A percentile compares a stretch with the other conserved stretches of the same genome.
Evolutionary conservation across 2,113 vertebrate species (phyloP).

Genomic region (Perca schrenkii): DNA sequence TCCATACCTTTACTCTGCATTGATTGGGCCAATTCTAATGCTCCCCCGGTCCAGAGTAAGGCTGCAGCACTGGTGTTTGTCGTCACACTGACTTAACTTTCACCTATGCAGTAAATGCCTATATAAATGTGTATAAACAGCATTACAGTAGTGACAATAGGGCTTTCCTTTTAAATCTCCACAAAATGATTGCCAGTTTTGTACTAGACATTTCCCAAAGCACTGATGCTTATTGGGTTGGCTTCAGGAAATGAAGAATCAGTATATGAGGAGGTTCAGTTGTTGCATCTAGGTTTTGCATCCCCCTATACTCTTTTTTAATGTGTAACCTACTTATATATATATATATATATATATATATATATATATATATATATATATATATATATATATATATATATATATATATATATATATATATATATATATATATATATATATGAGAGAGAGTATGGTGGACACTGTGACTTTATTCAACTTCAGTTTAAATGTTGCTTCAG

Average conservation of each 20-base stretch:
- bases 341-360: neutral
- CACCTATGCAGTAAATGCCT: neutral
- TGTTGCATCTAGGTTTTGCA: too few relatives aligned
- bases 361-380: too few relatives aligned
- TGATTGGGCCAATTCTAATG: neutral
- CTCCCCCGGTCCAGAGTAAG: neutral
- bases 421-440: too few relatives aligned
- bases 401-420: too few relatives aligned
- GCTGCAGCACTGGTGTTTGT: neutral
- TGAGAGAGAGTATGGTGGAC: neutral
- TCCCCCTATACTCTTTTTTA: too few relatives aligned
- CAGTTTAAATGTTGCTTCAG: conserved; percentile 15
- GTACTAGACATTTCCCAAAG: neutral
- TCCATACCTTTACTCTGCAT: neutral
- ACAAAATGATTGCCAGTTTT: neutral
- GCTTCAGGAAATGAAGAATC: neutral
- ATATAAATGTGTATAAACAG: neutral
- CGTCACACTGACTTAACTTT: neutral
- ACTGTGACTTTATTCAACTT: conserved; percentile 14
- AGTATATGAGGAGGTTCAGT: neutral
- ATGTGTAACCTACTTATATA: too few relatives aligned
- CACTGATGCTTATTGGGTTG: neutral
- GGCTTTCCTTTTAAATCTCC: neutral
- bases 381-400: too few relatives aligned
- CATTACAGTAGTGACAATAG: neutral